These are phyloP conservation scores for Zophobas atratus DNA, from an alignment of 1,140 invertebrate genomes.

Conservation along the genomic window DNA sequence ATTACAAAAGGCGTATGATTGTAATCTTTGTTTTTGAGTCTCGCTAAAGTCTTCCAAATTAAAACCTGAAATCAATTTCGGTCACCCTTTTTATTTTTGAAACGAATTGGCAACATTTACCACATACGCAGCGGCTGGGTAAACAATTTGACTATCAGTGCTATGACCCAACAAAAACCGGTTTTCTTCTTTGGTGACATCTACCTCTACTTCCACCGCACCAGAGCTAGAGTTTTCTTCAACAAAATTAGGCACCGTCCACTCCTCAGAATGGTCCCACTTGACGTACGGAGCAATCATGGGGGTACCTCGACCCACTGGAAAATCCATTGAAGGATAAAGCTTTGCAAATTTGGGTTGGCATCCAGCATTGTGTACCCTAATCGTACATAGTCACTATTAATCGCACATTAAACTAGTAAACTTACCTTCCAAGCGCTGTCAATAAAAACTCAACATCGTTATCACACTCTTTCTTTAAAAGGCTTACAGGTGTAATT, in stretches of 20 bases:
- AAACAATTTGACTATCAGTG: slow-evolving; percentile 96
- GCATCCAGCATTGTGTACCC: slow-evolving; percentile 84
- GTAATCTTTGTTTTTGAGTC: slow-evolving; percentile 81
- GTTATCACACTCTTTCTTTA: slow-evolving; percentile 80
- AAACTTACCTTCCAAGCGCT: slow-evolving; percentile 82
- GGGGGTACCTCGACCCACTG: slow-evolving; percentile 91
- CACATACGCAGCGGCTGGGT: slow-evolving; percentile 96
- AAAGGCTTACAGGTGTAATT: slow-evolving; percentile 81
- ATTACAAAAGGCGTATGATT: slow-evolving; percentile 89
- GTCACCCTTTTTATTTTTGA: not conserved
- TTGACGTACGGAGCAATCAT: slow-evolving; percentile 87
- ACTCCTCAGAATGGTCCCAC: slow-evolving; percentile 93
- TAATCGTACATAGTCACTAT: slow-evolving; percentile 62
- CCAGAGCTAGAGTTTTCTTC: slow-evolving; percentile 73
- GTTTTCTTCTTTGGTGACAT: slow-evolving; percentile 84
- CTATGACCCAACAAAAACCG: slow-evolving; percentile 88
- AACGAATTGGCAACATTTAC: slow-evolving; percentile 64
- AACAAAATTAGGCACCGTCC: slow-evolving; percentile 82
- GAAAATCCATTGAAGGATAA: slow-evolving; percentile 83
- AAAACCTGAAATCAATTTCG: slow-evolving; percentile 72
- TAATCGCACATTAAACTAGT: too few species aligned
- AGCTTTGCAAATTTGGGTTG: slow-evolving; percentile 83
- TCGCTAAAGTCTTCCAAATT: slow-evolving; percentile 94
- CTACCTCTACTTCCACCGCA: slow-evolving; percentile 84
- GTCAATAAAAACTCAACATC: slow-evolving; percentile 81